These are phyloP conservation scores for Pectinophora gossypiella DNA, from an alignment of 1,140 invertebrate species.

Conservation along the genomic window DNA sequence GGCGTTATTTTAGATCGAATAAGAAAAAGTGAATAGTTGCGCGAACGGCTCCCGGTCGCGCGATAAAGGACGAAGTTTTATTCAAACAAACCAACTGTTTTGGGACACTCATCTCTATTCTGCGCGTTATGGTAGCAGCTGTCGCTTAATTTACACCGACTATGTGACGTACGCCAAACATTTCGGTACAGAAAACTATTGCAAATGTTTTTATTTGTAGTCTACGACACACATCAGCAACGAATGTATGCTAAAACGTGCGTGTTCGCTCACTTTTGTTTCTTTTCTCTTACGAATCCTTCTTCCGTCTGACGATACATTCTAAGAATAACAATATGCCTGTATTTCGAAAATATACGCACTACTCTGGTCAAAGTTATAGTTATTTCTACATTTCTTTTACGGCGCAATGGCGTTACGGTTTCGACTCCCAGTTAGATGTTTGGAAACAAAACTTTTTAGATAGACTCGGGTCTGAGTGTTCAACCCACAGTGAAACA, in stretches of 20 bases:
- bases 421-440: too few species aligned
- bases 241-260: neutral
- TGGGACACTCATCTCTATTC: conserved; percentile 28
- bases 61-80: conserved; percentile 17
- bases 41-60: neutral
- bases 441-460: too few species aligned
- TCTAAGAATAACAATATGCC: too few species aligned
- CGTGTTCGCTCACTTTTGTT: too few species aligned
- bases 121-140: conserved; percentile 16
- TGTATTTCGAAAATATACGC: too few species aligned
- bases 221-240: neutral
- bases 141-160: conserved; percentile 33
- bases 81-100: conserved; percentile 22
- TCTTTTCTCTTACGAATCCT: too few species aligned
- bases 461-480: too few species aligned
- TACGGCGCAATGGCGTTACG: too few species aligned
- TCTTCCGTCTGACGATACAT: too few species aligned
- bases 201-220: neutral
- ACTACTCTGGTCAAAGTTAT: too few species aligned
- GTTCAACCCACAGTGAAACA: too few species aligned
- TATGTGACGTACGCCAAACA: conserved; percentile 18
- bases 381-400: too few species aligned
- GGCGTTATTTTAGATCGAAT: conserved; percentile 13
- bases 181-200: neutral
- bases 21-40: conserved; percentile 4